Evolutionary conservation across 2,797 vertebrate species (phyloP).

Genomic region (Urosaurus nigricauda): DNA sequence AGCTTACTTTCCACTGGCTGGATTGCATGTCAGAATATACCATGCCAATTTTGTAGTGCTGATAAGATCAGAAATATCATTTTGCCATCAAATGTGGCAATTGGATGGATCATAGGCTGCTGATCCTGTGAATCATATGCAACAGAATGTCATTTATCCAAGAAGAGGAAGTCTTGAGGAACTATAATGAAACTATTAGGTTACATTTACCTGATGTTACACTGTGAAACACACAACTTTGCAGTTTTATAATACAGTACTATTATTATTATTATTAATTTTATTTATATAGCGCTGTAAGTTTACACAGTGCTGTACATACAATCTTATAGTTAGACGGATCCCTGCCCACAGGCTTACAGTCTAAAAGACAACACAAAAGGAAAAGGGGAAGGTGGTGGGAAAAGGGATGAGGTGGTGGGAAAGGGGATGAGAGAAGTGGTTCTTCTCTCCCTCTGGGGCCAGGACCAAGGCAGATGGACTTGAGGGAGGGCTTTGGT

Average conservation of each 20-base stretch:
- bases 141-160: constrained; percentile 3
- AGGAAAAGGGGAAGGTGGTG: too few relatives aligned
- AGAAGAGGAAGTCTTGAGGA: background rate
- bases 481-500: too few relatives aligned
- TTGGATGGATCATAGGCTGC: background rate
- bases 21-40: background rate
- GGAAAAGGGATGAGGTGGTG: too few relatives aligned
- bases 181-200: background rate
- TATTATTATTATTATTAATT: too few relatives aligned
- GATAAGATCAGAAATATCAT: constrained; percentile 20
- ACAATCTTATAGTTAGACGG: too few relatives aligned
- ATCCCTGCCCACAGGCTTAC: too few relatives aligned
- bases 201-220: background rate
- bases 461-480: too few relatives aligned
- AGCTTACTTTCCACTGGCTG: background rate
- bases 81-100: background rate
- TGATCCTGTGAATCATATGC: background rate
- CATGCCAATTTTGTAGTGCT: background rate
- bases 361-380: too few relatives aligned
- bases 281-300: too few relatives aligned
- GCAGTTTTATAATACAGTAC: background rate
- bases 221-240: background rate
- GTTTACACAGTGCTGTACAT: too few relatives aligned
- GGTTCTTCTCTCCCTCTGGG: too few relatives aligned
- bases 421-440: too few relatives aligned